These are phyloP conservation scores for Epistrophella euchroma DNA, from an alignment of 2,888 invertebrate genomes.

Conservation along the genomic window DNA sequence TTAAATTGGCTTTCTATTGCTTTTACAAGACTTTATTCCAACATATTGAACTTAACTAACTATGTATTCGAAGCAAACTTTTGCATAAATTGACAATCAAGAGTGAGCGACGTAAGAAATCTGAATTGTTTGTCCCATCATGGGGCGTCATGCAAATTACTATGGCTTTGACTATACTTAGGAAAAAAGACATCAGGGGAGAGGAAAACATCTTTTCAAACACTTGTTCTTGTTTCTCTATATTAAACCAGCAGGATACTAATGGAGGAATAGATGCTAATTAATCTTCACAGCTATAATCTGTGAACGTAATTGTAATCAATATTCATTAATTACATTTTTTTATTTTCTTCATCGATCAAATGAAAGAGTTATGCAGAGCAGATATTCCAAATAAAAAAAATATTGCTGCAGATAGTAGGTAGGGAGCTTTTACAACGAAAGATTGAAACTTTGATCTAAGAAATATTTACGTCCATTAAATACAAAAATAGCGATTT, in stretches of 20 bases:
- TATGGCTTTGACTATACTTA: neutral
- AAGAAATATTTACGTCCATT: no score
- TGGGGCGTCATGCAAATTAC: constrained; percentile 22
- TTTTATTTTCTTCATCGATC: neutral
- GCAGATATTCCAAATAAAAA: neutral
- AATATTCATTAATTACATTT: constrained; percentile 12
- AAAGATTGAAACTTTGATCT: no score
- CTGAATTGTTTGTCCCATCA: constrained; percentile 14
- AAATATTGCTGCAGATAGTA: neutral
- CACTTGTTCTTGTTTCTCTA: constrained; percentile 1
- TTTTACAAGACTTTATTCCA: neutral
- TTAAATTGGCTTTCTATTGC: neutral
- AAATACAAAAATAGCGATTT: no score
- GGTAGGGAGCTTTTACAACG: no score
- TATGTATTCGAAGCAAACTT: constrained; percentile 6
- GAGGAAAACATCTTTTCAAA: neutral
- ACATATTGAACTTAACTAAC: constrained; percentile 9
- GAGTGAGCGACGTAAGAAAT: constrained; percentile 5
- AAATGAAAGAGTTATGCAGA: neutral
- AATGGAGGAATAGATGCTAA: constrained; percentile 2
- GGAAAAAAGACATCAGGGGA: neutral
- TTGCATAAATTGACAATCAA: constrained; percentile 23
- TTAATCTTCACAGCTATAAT: neutral
- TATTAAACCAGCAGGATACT: neutral
- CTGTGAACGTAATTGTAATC: neutral